Evolutionary conservation across 1,140 invertebrate genomes (phyloP), one percentile per base, ranked within the genome.

Genomic region (Rhynchophorus ferrugineus): DNA sequence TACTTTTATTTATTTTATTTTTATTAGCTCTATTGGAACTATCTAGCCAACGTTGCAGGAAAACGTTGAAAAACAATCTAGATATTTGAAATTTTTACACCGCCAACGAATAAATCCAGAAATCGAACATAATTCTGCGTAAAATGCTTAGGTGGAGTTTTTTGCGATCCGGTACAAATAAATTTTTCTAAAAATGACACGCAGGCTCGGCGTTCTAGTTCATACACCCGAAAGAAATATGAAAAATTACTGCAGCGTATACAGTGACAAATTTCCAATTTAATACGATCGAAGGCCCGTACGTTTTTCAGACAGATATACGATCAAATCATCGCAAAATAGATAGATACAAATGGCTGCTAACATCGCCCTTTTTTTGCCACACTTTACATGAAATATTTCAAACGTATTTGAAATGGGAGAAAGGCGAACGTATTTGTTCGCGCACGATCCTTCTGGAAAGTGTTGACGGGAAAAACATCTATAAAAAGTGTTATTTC

Each of bases 301-400:
- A 43, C 41, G 41, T 24, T 43, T 43, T 43, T 43, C 20, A 37
- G 41, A 19, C 21, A 24, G 41, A 43, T 43, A 43, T 43, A 43
- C 18, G 41, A 24, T 19, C 18, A 17, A 16, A 43, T 43, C 8
- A 14, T 19, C 41, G 20, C 20, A 17, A n/a, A 43, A 43, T 43
- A 43, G 41, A 43, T 43, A 43, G 41, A 43, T 43, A 43, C 21
- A 24, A 43, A 43, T 43, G 41, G 41, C 20, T 1, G 35, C 35
- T 37, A 16, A 37, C 14, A 37, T 37, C n/a, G n/a, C n/a, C 35
- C 35, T 37, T 13, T 37, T 36, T 37, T 37, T 37, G 35, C 17
- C 17, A 37, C 35, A 14, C 41, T 43, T 43, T 43, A 24, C 41
- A 21, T 21, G 41, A 21, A 43, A 43, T 43, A 19, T 24, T 43